Percentiles rank a stretch among this genome's conserved stretches.
Conservation (phyloP, 2,888 invertebrate genomes). For the Euzetes globulus region DNA sequence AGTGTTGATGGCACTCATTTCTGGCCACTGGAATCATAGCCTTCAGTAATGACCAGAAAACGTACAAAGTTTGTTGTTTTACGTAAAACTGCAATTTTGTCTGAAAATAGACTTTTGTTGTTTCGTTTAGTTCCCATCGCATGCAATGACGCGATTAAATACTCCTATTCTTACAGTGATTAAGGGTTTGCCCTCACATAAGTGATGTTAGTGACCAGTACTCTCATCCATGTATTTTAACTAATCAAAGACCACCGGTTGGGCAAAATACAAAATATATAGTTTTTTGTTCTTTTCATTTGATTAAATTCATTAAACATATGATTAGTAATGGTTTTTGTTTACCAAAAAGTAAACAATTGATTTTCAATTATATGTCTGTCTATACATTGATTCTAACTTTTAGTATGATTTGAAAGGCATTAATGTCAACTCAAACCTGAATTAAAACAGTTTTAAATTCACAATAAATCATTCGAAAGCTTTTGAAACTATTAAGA, state of each 20-base stretch:
- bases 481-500: not conserved
- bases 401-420: not conserved
- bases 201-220: not conserved
- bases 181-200: not conserved
- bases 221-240: not conserved
- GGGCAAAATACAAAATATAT: not conserved
- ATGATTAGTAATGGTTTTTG: not conserved
- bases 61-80: not conserved
- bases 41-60: constrained; percentile 10
- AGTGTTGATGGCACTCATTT: constrained; percentile 21
- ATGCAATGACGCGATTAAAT: constrained; percentile 28
- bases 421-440: not conserved
- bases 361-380: not conserved
- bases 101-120: not conserved
- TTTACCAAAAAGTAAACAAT: not conserved
- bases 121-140: constrained; percentile 2
- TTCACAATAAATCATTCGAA: not conserved
- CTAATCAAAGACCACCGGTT: constrained; percentile 8
- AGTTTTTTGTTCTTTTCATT: not conserved
- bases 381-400: not conserved
- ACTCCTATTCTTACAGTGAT: constrained; percentile 18
- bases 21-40: not conserved
- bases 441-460: too few species aligned
- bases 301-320: not conserved
- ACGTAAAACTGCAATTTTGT: constrained; percentile 24